Percentiles rank a stretch among this genome's conserved stretches.
These are phyloP conservation scores for Ara ararauna DNA, from an alignment of 2,797 vertebrate species.

Conservation along the genomic window DNA sequence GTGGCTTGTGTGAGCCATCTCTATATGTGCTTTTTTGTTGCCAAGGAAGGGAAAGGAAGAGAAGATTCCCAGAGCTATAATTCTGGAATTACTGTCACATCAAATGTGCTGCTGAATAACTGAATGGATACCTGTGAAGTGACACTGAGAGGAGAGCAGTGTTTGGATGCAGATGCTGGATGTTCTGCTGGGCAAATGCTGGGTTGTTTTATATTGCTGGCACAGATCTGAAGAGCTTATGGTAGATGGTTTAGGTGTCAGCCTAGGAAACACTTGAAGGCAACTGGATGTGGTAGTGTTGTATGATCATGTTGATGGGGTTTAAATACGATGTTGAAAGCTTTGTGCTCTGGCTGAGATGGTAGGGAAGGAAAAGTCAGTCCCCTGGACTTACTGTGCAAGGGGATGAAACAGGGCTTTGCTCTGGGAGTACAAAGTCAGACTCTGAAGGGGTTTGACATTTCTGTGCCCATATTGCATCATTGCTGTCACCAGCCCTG, in stretches of 20 bases:
- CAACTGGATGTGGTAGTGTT: not conserved
- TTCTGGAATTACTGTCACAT: not conserved
- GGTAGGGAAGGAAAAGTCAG: not conserved
- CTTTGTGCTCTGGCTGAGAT: not conserved
- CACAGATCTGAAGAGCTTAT: not conserved
- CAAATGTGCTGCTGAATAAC: not conserved
- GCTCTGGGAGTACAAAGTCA: not conserved
- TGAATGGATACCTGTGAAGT: not conserved
- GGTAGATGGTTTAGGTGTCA: not conserved
- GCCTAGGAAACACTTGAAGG: not conserved
- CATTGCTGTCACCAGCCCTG: not conserved
- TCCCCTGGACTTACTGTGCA: not conserved
- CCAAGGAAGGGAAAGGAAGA: not conserved
- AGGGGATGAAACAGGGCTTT: not conserved
- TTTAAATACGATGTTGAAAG: not conserved
- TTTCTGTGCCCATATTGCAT: not conserved
- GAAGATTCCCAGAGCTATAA: not conserved
- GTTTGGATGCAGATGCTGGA: not conserved
- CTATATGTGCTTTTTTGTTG: not conserved
- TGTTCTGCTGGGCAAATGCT: not conserved
- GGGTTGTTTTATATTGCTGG: not conserved
- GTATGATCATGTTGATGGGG: not conserved
- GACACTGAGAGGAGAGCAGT: accelerated
- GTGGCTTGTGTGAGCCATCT: not conserved
- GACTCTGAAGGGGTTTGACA: not conserved